Evolutionary conservation across 2,888 invertebrate species (phyloP).

Genomic region (Cephus runcator): DNA sequence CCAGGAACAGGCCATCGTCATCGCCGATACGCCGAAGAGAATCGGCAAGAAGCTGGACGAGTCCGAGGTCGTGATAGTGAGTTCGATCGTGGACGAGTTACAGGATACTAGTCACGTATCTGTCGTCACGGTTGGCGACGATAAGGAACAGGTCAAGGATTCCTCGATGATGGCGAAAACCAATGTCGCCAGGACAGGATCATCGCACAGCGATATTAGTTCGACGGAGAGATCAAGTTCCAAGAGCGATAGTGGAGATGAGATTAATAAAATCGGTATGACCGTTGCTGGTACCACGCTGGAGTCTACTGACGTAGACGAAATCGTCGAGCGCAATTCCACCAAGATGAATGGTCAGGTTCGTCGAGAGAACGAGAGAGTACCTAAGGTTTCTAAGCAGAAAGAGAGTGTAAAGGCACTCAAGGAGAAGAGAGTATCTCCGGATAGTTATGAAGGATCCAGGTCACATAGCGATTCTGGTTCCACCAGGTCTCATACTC

Average conservation of each 20-base stretch:
- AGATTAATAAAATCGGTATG: constrained; percentile 65
- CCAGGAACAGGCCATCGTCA: constrained; percentile 58
- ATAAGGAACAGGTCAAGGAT: constrained; percentile 79
- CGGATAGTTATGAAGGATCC: constrained; percentile 72
- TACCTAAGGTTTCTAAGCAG: constrained; percentile 47
- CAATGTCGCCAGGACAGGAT: constrained; percentile 57
- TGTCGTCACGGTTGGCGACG: constrained; percentile 89
- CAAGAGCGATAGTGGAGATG: constrained; percentile 59
- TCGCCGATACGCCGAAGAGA: constrained; percentile 59
- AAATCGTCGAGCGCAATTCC: constrained; percentile 30
- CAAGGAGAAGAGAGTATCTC: constrained; percentile 67
- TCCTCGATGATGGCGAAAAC: constrained; percentile 67
- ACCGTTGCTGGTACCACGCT: constrained; percentile 66
- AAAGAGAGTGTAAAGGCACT: constrained; percentile 36
- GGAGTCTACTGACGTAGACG: constrained; percentile 53
- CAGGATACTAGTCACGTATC: constrained; percentile 91
- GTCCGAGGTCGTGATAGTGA: constrained; percentile 86
- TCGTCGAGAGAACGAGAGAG: constrained; percentile 57
- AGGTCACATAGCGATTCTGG: constrained; percentile 81
- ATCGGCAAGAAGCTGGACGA: constrained; percentile 81
- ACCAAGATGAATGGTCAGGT: constrained; percentile 68
- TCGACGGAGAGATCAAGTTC: constrained; percentile 42
- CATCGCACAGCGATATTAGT: constrained; percentile 52
- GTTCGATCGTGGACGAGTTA: constrained; percentile 70
- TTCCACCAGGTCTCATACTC: constrained; percentile 74